Evolutionary conservation across 92 coral and sea anemone species (phyloP), one percentile per base, ranked within the genome.

Genomic region (Porites rus): DNA sequence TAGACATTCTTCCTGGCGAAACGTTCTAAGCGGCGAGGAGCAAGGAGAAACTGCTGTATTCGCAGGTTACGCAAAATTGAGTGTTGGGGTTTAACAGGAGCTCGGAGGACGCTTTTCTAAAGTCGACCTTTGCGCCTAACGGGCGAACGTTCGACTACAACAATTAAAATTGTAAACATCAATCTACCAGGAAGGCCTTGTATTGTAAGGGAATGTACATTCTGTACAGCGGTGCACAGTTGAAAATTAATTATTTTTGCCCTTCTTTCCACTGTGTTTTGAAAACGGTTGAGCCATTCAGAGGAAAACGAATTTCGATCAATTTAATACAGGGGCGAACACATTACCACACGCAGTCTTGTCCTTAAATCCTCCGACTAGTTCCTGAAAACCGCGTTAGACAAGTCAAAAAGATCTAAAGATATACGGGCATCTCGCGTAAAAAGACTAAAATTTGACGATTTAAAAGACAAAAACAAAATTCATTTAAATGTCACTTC

Each of bases 141-240:
- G 25, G 54, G 52, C 59, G 24, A 6, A 21, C 51, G 46, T 11
- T 66, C 17, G 69, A 56, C 17, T 56, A 10, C 61, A 56, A 4
- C 11, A 14, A 38, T 38, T 38, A 38, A 38, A 38, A 56, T 10
- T 56, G 61, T 10, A 0, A 10, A 56, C 61, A 56, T 56, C 13
- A 10, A 14, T 10, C 56, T 69, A 80, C 76, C 76, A 75, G 53
- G 58, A 25, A 67, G 76, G 76, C 14, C 19, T 21, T 11, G 51
- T 31, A 25, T 16, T 68, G 56, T 19, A 0, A 56, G 61, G 18
- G 58, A 69, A 80, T 10, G 50, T 53, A 80, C 18, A 68, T 52
- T 54, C 46, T 80, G 85, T 69, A 68, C 54, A 53, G 66, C 18
- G 53, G 69, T 25, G 85, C 85, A 31, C 62, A 80, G 67, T 43